Base-by-base conservation (phyloP, 2,888 invertebrate species). In the Silvanus unidentatus region DNA sequence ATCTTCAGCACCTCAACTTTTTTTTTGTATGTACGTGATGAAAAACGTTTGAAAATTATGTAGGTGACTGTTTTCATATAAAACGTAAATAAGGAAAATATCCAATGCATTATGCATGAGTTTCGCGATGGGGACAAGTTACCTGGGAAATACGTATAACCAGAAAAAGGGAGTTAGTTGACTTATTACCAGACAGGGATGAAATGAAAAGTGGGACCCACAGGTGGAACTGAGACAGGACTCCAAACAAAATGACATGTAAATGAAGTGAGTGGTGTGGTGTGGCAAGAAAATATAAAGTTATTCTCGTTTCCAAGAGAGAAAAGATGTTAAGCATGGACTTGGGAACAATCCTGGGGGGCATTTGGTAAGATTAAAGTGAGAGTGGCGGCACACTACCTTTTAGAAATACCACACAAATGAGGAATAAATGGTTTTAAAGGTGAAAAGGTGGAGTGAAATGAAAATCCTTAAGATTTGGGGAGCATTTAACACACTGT, bases 91-190 rank as follows among this genome's bases (percentile, higher is more conserved):
- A 68, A 69, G 67, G 67, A 66, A 69, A 70, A 68, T 68, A 66
- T 65, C 64, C 61, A 60, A 70, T 71, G 69, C 68, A 71, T 71
- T 63, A 70, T 69, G 65, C 68, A 71, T 70, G 68, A 70, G 58
- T 45, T 46, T 50, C 49, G 47, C 43, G 50, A 53, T 50, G 54
- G 55, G 58, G 57, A 59, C 58, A 55, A 63, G 63, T 64, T 66
- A 68, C 68, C 68, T 67, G 67, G 58, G 57, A 62, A 60, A 59
- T 57, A n/a, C n/a, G n/a, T n/a, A n/a, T n/a, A 58, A 58, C 58
- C 55, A 57, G 59, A 43, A 48, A 47, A 47, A 39, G 44, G 53
- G 50, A 48, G 57, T 59, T 51, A 57, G 54, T 58, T 61, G 59
- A 64, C 63, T 64, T 64, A 64, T 63, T 63, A 62, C 59, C 47